Evolutionary conservation across 2,888 invertebrate species (phyloP), one percentile per base, ranked within the genome.

Genomic region (Schrankia costaestrigalis): DNA sequence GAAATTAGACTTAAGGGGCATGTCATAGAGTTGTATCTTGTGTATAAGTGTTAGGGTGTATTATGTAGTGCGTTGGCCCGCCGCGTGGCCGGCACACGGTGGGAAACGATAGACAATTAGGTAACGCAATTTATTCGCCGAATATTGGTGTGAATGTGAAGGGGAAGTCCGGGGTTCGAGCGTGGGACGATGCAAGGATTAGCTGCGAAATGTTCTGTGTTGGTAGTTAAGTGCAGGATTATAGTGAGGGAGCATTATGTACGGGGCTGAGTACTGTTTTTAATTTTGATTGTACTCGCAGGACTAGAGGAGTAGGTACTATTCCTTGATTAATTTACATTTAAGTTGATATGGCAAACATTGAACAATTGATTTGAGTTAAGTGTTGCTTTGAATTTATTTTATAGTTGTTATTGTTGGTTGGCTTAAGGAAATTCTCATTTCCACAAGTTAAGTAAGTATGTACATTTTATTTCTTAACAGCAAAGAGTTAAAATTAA

Each of bases 71-170:
- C 10, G 30, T 26, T 11, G 13, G 14, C 2, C 8, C 42, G 86
- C 79, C 85, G 79, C 85, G 85, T 85, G 85, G 53, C 84, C 52
- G 80, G 73, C 82, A 69, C 64, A 68, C 72, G 81, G 71, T 79
- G 71, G 78, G 81, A 82, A 78, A 70, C 71, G 63, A 67, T 50
- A 59, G 58, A 65, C 83, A 84, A 85, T 85, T 85, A 85, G 81
- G 78, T 79, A 77, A 80, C 69, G 82, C 80, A 78, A 77, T 82
- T 77, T 67, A 71, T 75, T 77, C 65, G 71, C 57, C 56, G 47
- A 67, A 66, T 65, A 71, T 71, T 57, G 63, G 69, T 71, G 71
- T 70, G 71, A 70, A 63, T 56, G 37, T 24, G 45, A 38, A 56
- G 62, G 61, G 62, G 50, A 55, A 58, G 58, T 51, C 47, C 34